These are phyloP conservation scores for Penaeus chinensis DNA, from an alignment of 1,140 invertebrate species.

Conservation along the genomic window DNA sequence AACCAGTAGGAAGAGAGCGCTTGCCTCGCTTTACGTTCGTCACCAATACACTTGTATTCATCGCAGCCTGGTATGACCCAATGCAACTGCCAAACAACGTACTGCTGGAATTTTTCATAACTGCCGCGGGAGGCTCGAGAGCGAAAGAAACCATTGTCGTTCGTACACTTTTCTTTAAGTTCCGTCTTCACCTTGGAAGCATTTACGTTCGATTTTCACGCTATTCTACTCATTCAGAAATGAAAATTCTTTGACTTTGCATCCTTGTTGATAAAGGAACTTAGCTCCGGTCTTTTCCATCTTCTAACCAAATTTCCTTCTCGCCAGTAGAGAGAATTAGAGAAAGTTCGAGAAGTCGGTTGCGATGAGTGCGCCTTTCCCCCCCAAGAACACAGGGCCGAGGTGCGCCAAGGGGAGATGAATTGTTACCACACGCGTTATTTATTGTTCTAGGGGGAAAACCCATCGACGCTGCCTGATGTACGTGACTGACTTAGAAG, in stretches of 20 bases:
- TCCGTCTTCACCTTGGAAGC: neutral
- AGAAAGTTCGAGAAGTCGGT: neutral
- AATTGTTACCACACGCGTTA: slow-evolving; percentile 6
- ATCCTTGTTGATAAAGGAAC: too few species aligned
- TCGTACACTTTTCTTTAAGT: neutral
- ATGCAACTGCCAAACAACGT: slow-evolving; percentile 8
- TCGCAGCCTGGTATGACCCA: slow-evolving; percentile 5
- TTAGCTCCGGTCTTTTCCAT: too few species aligned
- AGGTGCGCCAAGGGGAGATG: neutral
- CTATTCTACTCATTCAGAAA: too few species aligned
- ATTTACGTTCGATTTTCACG: too few species aligned
- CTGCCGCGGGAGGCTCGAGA: neutral
- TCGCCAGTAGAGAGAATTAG: neutral
- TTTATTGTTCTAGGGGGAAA: slow-evolving; percentile 30
- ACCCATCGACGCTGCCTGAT: too few species aligned
- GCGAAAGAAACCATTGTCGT: neutral
- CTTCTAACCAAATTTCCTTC: too few species aligned
- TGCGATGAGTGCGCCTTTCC: neutral
- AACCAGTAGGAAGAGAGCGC: too few species aligned
- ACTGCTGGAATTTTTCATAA: slow-evolving; percentile 44
- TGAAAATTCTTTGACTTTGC: too few species aligned
- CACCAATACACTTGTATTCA: too few species aligned
- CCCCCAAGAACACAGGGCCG: neutral
- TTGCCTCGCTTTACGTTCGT: too few species aligned
- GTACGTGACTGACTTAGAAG: too few species aligned